Base-by-base conservation (phyloP, 1,140 invertebrate species). In the Cherax destructor region DNA sequence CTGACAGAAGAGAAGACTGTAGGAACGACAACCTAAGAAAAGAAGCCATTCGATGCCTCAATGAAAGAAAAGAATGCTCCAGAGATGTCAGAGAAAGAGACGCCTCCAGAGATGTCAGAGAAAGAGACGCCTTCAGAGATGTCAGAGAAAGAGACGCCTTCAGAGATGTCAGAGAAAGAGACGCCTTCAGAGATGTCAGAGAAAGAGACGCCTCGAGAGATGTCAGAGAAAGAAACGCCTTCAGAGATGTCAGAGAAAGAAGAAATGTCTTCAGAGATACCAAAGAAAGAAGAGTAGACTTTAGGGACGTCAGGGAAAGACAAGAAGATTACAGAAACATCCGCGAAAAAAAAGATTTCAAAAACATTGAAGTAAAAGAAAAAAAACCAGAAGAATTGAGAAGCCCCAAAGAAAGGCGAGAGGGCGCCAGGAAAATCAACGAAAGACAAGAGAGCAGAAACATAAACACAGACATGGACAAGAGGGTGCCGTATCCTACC, bases 31-130 rank as follows among this genome's bases (percentile, higher is more conserved):
- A 56, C 52, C 52, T 9, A 56, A 74, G 83, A 76, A 69, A 65
- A 50, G 83, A 72, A 41, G 83, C 30, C 24, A 74, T 86, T 18
- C 65, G 59, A 50, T 13, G 65, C 65, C 69, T 74, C 41, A 50
- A 65, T 13, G 83, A 86, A 50, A n/a, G 21, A 74, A 69, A 13
- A n/a, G 18, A 18, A 69, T 5, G 18, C 21, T 69, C 3, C 11
- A 56, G 56, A 30, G 11, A 30, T 10, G 11, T 56, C 41, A 81
- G 4, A 4, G 16, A n/a, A 21, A 50, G 10, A 41, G 30, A 47
- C 56, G 13, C 21, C 24, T 9, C 50, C 13, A 4, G 30, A 56
- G 1, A 24, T 21, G 30, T 9, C 52, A 7, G 21, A 24, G 79
- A 80, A 13, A 10, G 47, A 80, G 47, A 9, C 21, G 30, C n/a